These are phyloP conservation scores for Solea solea DNA, from an alignment of 2,113 vertebrate genomes.

Conservation along the genomic window DNA sequence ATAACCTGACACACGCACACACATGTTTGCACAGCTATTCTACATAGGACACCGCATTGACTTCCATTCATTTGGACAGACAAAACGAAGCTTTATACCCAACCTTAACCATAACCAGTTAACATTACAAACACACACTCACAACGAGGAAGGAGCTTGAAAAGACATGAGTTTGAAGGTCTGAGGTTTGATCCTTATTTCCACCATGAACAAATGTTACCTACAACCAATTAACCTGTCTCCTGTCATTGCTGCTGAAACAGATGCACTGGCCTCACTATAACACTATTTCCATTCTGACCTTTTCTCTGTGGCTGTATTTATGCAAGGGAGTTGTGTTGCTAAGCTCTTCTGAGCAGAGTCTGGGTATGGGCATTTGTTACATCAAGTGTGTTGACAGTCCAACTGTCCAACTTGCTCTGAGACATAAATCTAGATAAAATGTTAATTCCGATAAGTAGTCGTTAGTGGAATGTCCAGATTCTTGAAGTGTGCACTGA, in stretches of 20 bases:
- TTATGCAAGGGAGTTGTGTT: constrained; percentile 26
- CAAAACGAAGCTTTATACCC: too few species aligned
- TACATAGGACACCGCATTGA: too few species aligned
- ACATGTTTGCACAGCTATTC: constrained; percentile 41
- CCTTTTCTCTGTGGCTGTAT: constrained; percentile 37
- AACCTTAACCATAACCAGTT: too few species aligned
- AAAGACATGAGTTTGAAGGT: constrained; percentile 76
- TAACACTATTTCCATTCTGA: constrained; percentile 42
- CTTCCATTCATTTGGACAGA: too few species aligned
- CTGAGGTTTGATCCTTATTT: constrained; percentile 80
- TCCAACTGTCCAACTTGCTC: constrained; percentile 21
- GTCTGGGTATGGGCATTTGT: constrained; percentile 20
- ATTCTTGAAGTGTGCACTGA: not conserved
- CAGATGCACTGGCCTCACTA: constrained; percentile 71
- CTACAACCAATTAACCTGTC: constrained; percentile 88
- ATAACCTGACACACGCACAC: constrained; percentile 32
- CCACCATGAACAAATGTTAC: constrained; percentile 84
- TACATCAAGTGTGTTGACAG: constrained; percentile 44
- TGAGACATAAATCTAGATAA: constrained; percentile 8
- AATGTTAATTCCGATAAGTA: constrained; percentile 27
- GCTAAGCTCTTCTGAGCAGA: constrained; percentile 27
- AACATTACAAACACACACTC: not conserved
- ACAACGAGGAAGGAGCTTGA: constrained; percentile 5
- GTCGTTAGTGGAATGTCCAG: constrained; percentile 19
- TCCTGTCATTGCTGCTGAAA: constrained; percentile 83